Evolutionary conservation across 2,888 invertebrate species (phyloP).

Genomic region (Megastigmus dorsalis): DNA sequence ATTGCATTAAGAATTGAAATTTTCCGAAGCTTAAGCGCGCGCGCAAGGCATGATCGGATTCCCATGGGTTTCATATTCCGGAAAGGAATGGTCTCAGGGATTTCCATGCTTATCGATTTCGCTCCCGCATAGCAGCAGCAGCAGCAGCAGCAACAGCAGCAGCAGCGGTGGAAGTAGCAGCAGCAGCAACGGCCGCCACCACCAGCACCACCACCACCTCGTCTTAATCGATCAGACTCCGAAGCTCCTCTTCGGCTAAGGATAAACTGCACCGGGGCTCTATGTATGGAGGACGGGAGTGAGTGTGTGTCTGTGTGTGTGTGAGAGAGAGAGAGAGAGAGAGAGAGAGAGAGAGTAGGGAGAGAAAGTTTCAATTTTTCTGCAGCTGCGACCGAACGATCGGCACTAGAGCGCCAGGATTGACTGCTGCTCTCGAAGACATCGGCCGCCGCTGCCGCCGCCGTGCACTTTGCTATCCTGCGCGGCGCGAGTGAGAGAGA

Average conservation of each 20-base stretch:
- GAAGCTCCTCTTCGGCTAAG: not conserved
- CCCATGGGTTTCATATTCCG: conserved; percentile 41
- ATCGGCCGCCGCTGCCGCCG: not conserved
- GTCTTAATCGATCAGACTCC: conserved; percentile 49
- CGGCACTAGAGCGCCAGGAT: conserved; percentile 24
- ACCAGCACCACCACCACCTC: not conserved
- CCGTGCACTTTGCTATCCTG: not conserved
- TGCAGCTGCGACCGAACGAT: conserved; percentile 27
- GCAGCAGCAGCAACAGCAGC: not conserved
- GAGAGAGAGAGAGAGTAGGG: too few species aligned
- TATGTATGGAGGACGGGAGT: too few species aligned
- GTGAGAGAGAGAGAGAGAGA: too few species aligned
- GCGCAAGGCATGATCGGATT: conserved; percentile 28
- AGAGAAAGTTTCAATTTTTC: conserved; percentile 49
- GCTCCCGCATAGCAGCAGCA: not conserved
- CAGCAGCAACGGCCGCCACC: too few species aligned
- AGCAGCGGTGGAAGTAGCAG: too few species aligned
- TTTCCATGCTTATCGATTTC: conserved; percentile 52
- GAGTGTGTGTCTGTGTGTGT: too few species aligned
- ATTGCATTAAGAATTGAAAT: conserved; percentile 51
- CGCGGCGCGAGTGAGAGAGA: too few species aligned
- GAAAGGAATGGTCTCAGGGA: conserved; percentile 27
- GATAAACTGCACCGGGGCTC: conserved; percentile 16
- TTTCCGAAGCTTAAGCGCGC: conserved; percentile 10
- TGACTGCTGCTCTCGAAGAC: conserved; percentile 38